A percentile compares a stretch with the other conserved stretches of the same genome.
These are phyloP conservation scores for Theristicus caerulescens DNA, from an alignment of 2,113 vertebrate genomes.

Conservation along the genomic window DNA sequence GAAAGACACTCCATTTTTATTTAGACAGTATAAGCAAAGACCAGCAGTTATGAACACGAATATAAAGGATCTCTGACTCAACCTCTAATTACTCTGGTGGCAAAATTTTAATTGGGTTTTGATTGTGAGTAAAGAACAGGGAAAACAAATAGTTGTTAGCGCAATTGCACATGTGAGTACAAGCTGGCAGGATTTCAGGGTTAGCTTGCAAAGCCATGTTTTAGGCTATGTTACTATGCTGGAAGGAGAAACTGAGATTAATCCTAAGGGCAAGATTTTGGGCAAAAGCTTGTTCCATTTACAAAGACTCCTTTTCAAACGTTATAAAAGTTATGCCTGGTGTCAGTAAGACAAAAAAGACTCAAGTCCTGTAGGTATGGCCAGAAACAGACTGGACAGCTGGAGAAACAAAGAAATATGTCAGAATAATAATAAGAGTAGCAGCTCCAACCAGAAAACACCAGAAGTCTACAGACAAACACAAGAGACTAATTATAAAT, in stretches of 20 bases:
- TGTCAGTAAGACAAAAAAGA: neutral
- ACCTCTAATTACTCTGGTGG: neutral
- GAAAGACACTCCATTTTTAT: neutral
- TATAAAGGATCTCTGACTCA: neutral
- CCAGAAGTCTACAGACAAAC: neutral
- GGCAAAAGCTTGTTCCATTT: neutral
- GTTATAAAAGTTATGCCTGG: neutral
- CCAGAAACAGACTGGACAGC: neutral
- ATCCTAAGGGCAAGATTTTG: neutral
- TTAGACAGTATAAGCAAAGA: neutral
- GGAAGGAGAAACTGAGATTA: neutral
- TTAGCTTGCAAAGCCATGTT: neutral
- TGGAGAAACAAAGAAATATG: neutral
- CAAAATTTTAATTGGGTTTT: slow-evolving; percentile 26
- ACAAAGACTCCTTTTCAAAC: neutral
- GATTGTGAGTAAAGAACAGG: neutral
- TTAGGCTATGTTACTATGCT: neutral
- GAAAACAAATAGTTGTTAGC: neutral
- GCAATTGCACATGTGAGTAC: neutral
- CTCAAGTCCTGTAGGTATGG: neutral
- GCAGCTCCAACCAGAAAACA: neutral
- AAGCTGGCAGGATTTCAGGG: neutral
- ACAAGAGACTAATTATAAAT: neutral
- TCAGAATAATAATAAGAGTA: neutral
- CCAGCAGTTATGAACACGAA: neutral